Conservation (phyloP, 2,797 vertebrate species). For the Aselliscus stoliczkanus region DNA sequence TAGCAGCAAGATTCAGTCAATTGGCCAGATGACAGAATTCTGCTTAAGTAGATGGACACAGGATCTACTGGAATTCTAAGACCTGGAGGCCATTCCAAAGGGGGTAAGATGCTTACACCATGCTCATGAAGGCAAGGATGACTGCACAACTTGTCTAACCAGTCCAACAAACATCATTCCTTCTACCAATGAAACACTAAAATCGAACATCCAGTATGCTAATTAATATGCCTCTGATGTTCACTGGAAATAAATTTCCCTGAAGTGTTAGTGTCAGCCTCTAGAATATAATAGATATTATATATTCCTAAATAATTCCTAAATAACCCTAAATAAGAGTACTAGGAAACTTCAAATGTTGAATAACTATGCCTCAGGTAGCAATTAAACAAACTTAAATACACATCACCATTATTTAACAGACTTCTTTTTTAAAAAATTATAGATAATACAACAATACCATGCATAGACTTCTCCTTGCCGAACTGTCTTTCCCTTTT, state of each 20-base stretch:
- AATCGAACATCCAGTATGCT: neutral
- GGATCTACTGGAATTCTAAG: neutral
- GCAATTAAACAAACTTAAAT: neutral
- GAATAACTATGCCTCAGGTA: neutral
- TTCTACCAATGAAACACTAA: neutral
- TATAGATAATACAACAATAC: neutral
- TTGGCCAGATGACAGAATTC: conserved; percentile 17
- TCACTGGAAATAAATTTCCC: neutral
- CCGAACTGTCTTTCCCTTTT: neutral
- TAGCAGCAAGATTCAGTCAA: neutral
- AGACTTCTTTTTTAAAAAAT: neutral
- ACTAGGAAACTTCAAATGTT: neutral
- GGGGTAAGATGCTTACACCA: fast-evolving
- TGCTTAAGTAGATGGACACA: neutral
- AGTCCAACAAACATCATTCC: neutral
- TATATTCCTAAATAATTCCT: neutral
- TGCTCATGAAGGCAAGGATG: neutral
- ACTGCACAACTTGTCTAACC: neutral
- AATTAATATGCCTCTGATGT: neutral
- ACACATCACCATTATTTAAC: neutral
- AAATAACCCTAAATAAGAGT: neutral
- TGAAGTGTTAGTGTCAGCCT: neutral
- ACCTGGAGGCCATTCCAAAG: neutral
- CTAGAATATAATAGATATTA: neutral
- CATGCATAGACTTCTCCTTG: neutral